These are phyloP conservation scores for Eurystomus gularis DNA, from an alignment of 2,113 vertebrate genomes.

Conservation along the genomic window DNA sequence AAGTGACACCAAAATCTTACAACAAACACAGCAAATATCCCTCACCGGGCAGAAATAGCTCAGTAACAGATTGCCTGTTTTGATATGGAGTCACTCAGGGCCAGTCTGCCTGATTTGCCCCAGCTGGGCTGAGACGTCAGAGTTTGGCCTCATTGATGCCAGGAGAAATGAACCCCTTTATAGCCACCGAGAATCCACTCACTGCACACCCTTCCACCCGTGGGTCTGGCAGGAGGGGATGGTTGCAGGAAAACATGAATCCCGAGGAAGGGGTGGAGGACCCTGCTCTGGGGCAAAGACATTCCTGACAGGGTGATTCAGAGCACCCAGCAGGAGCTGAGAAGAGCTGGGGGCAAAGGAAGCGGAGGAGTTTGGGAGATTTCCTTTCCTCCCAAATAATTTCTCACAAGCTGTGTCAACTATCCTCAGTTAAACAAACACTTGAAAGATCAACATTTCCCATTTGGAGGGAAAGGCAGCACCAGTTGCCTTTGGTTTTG, in stretches of 20 bases:
- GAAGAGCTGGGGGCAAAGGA: not conserved
- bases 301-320: not conserved
- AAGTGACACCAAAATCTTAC: constrained; percentile 35
- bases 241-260: not conserved
- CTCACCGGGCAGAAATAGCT: not conserved
- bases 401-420: constrained; percentile 75
- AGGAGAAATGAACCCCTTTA: not conserved
- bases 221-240: not conserved
- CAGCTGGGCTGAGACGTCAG: rapidly evolving
- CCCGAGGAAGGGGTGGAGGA: not conserved
- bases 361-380: not conserved
- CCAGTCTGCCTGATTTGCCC: not conserved
- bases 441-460: constrained; percentile 51
- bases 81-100: rapidly evolving
- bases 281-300: not conserved
- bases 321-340: not conserved
- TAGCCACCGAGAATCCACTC: rapidly evolving
- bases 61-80: not conserved
- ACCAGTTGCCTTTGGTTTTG: constrained; percentile 14
- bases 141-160: not conserved
- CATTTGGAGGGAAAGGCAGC: not conserved
- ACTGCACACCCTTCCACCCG: rapidly evolving
- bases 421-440: constrained; percentile 64
- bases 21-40: not conserved
- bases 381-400: constrained; percentile 31